These are phyloP conservation scores for Melanophora roralis DNA, from an alignment of 2,888 invertebrate genomes.

Conservation along the genomic window DNA sequence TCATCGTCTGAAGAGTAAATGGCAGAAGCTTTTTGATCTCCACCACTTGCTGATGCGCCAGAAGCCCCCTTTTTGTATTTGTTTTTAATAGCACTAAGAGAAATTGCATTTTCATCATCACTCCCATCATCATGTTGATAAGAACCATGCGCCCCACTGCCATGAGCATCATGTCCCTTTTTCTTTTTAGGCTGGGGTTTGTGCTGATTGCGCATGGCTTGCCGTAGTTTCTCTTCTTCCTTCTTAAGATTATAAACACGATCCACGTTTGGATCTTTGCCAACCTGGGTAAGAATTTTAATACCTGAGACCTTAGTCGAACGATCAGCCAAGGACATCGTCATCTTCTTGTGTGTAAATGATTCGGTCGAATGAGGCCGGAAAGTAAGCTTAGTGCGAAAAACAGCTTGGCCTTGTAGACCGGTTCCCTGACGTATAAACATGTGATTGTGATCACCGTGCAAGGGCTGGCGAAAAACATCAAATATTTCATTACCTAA, in stretches of 20 bases:
- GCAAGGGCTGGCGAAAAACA: constrained; percentile 94
- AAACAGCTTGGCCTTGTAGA: constrained; percentile 97
- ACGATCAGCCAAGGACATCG: constrained; percentile 96
- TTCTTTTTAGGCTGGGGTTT: constrained; percentile 79
- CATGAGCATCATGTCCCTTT: constrained; percentile 75
- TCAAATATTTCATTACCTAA: constrained; percentile 99
- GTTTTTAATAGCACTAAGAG: constrained; percentile 95
- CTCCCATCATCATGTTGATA: constrained; percentile 86
- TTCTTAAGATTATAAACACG: constrained; percentile 95
- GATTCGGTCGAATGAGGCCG: constrained; percentile 99
- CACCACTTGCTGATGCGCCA: constrained; percentile 4
- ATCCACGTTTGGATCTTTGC: constrained; percentile 93
- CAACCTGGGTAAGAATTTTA: constrained; percentile 91
- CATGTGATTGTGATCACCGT: constrained; percentile 98
- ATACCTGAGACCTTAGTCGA: constrained; percentile 96
- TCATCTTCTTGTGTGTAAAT: constrained; percentile 99
- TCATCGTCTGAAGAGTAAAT: constrained; percentile 93
- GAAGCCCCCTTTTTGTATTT: constrained; percentile 84
- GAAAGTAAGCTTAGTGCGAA: constrained; percentile 97
- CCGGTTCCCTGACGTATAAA: constrained; percentile 96
- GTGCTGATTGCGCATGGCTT: constrained; percentile 84
- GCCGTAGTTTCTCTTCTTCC: constrained; percentile 96
- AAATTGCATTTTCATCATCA: constrained; percentile 96
- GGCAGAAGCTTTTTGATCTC: constrained; percentile 77
- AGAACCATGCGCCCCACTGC: constrained; percentile 74